Evolutionary conservation across 1,140 invertebrate species (phyloP), one percentile per base, ranked within the genome.

Genomic region (Heliconius congener): DNA sequence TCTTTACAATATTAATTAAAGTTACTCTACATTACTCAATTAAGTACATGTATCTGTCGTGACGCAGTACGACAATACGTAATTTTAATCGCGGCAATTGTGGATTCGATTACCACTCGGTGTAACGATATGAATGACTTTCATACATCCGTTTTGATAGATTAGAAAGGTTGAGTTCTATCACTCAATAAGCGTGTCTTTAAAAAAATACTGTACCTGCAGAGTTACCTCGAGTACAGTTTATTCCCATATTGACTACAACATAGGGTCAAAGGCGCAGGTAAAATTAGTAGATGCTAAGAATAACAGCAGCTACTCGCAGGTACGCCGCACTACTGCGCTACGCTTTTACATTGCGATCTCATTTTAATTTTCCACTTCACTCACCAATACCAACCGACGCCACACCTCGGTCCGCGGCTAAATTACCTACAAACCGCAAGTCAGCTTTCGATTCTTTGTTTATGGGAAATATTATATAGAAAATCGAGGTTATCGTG

Each of bases 391-490:
- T 42, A 8, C 19, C 8, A 37, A 19, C 71, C 18, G 34, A 19
- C 18, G 70, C 70, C 11, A n/a, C 30, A 71, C 71, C 71, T 39
- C 37, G 8, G 4, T 42, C 71, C 37, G 9, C 71, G 6, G 42
- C 71, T 72, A 72, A 19, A 37, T 39, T 42, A 72, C 37, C 30
- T 30, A 19, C 71, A 42, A 72, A 72, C 71, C 71, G 71, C 71
- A 72, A 72, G 71, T 72, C 71, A 72, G 34, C 37, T 37, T n/a
- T 72, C 71, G n/a, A 30, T 27, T 13, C 60, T 30, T n/a, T 39
- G 37, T 72, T n/a, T 72, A 72, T 72, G 23, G 60, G 60, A 72
- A 72, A 72, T 42, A 72, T 72, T 39, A 72, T 42, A 72, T n/a
- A 19, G 23, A 71, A 71, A 72, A 6, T 39, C 19, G 19, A 55